Conservation (phyloP, 2,888 invertebrate genomes). For the Caenorhabditis doughertyi region DNA sequence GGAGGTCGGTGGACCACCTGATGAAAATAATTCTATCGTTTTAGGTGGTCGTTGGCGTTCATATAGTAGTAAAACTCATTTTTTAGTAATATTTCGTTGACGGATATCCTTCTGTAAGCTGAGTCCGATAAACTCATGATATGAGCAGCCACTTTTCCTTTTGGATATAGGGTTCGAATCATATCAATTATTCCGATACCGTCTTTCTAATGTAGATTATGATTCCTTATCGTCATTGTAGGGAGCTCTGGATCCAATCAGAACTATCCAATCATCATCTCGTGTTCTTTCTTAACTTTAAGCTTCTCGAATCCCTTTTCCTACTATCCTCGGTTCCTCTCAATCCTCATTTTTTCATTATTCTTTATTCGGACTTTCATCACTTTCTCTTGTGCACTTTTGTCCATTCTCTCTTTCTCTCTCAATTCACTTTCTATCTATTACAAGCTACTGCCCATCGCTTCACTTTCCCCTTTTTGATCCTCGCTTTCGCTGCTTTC, state of each 20-base stretch:
- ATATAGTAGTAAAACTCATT: not conserved
- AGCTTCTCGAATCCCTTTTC: not conserved
- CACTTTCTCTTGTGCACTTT: conserved; percentile 45
- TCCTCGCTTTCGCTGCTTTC: conserved; percentile 50
- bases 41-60: not conserved
- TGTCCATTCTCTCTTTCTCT: conserved; percentile 26
- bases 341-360: not conserved
- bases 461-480: conserved; percentile 54
- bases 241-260: too few relatives aligned
- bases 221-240: too few relatives aligned
- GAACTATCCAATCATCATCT: too few relatives aligned
- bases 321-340: not conserved
- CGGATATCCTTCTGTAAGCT: too few relatives aligned
- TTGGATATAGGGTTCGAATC: too few relatives aligned
- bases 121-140: too few relatives aligned
- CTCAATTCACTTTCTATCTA: conserved; percentile 29
- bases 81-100: not conserved
- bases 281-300: too few relatives aligned
- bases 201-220: not conserved
- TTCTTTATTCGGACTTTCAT: conserved; percentile 30
- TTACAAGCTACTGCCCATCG: conserved; percentile 42
- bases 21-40: conserved; percentile 18
- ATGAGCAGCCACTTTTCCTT: too few relatives aligned
- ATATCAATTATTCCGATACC: too few relatives aligned
- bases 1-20: conserved; percentile 24